Conservation (phyloP, 2,113 vertebrate genomes). For the Coreoperca whiteheadi region DNA sequence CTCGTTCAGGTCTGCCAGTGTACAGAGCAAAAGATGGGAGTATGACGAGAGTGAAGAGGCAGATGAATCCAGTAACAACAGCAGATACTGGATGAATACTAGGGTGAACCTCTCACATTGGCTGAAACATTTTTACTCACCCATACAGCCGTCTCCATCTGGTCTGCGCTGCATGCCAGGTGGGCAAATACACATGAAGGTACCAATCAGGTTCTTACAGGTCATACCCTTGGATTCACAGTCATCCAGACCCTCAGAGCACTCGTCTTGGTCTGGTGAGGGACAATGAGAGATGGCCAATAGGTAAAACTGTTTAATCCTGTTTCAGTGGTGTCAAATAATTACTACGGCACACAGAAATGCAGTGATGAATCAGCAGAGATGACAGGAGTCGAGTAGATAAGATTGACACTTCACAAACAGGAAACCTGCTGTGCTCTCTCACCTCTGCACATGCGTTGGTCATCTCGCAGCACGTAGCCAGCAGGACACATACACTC, state of each 20-base stretch:
- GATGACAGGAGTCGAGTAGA: not conserved
- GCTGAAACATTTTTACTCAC: slow-evolving; percentile 76
- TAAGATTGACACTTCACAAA: not conserved
- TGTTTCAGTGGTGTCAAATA: not conserved
- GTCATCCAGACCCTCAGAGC: slow-evolving; percentile 88
- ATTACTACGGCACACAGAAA: not conserved
- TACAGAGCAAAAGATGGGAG: slow-evolving; percentile 5
- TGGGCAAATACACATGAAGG: slow-evolving; percentile 93
- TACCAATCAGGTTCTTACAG: slow-evolving; percentile 96
- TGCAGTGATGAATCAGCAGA: not conserved
- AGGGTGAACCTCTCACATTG: not conserved
- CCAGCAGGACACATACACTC: slow-evolving; percentile 93
- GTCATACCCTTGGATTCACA: slow-evolving; percentile 91
- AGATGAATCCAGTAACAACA: not conserved
- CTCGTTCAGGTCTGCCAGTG: slow-evolving; percentile 90
- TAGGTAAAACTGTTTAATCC: not conserved
- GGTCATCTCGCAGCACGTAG: slow-evolving; percentile 91
- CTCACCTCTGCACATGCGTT: slow-evolving; percentile 95
- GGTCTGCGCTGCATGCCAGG: slow-evolving; percentile 89
- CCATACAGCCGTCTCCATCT: slow-evolving; percentile 92
- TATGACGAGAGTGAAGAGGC: not conserved
- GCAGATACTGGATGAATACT: not conserved
- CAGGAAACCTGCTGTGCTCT: not conserved
- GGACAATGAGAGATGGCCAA: not conserved
- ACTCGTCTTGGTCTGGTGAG: slow-evolving; percentile 91